Percentiles rank a stretch among this genome's conserved stretches.
Conservation (phyloP, 2,888 invertebrate genomes). For the Allygus modestus region DNA sequence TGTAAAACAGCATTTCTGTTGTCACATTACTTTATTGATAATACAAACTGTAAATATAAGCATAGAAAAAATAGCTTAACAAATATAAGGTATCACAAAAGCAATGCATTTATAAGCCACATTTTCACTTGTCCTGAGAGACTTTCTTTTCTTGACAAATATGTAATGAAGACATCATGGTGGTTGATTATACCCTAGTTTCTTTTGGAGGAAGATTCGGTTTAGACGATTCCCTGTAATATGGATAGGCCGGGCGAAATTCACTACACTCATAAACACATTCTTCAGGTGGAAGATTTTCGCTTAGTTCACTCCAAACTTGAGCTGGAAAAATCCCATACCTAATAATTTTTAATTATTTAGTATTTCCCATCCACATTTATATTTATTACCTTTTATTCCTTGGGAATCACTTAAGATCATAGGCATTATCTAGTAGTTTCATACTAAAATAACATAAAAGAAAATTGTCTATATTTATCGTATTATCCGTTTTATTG, state of each 20-base stretch:
- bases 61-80: constrained; percentile 10
- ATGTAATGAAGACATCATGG: constrained; percentile 46
- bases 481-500: no score
- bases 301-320: constrained; percentile 63
- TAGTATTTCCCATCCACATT: no score
- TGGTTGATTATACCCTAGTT: constrained; percentile 11
- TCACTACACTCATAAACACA: constrained; percentile 66
- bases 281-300: constrained; percentile 66
- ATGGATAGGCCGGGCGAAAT: constrained; percentile 66
- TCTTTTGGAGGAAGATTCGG: constrained; percentile 15
- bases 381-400: no score
- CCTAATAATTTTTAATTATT: no score
- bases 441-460: no score
- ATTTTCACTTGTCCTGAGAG: neutral
- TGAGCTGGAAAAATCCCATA: constrained; percentile 64
- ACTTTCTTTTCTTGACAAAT: neutral
- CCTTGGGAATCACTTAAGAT: no score
- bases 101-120: constrained; percentile 25
- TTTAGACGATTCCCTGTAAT: constrained; percentile 64
- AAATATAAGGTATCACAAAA: constrained; percentile 34
- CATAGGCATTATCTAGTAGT: no score
- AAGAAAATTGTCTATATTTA: no score
- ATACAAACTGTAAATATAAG: constrained; percentile 12
- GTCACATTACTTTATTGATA: neutral
- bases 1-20: no score